Base-by-base conservation (phyloP, 2,797 vertebrate species). In the Xenops minutus region DNA sequence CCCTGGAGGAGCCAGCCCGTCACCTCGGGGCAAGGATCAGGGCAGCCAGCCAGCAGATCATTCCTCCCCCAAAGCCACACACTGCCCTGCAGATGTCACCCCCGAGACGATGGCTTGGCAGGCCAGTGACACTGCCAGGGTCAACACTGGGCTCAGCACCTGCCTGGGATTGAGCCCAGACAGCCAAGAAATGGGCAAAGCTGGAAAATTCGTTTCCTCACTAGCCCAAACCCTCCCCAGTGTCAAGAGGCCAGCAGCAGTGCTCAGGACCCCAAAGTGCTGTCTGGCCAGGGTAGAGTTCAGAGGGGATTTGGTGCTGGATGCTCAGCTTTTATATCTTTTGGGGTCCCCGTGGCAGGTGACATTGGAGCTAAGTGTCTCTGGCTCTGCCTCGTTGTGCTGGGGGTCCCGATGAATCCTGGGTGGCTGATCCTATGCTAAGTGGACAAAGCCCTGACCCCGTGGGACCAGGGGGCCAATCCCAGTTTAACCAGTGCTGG, bases 11-110 rank as follows among this genome's bases (percentile, higher is more conserved):
- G 56, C 43, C 62, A 56, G 71, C 67, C 86, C 71, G 0, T 69
- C 43, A 16, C 51, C 49, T 41, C 4, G 6, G 69, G 71, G 39
- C 83, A 62, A 51, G 41, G 22, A 62, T 37, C 10, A 3, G 80
- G 69, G 56, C 43, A 49, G 34, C 51, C 43, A 49, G 34, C 51
- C 81, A 30, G 4, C 39, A 58, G 43, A 14, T 44, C 54, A 44
- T 20, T 12, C 43, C 41, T 21, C 4, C 23, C 32, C 23, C 34
- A 63, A 10, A 76, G 41, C 75, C 67, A 21, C 74, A 17, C 8
- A 2, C 27, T 2, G 0, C 17, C 55, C 76, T 41, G 48, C 0
- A 1, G 51, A 29, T 82, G 59, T 75, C 91, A 39, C 48, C 4
- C 17, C 37, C 2, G 6, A 49, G 48, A 32, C 5, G 14, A 22